Conservation (phyloP, 2,888 invertebrate genomes). For the Amiota minor region DNA sequence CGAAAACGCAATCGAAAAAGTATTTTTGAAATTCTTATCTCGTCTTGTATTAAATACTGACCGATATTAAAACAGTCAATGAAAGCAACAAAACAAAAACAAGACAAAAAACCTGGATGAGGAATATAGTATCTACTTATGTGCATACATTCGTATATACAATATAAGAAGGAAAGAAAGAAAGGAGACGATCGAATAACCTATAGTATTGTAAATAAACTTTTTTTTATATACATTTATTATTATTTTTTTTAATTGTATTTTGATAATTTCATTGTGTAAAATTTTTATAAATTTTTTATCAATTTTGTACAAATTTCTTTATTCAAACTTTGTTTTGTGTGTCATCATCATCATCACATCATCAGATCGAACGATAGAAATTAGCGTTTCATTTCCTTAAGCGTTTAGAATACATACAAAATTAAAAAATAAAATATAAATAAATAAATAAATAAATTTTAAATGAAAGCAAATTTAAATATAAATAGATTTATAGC, state of each 20-base stretch:
- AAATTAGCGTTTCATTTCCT: no score
- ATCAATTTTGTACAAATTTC: no score
- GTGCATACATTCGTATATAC: not conserved
- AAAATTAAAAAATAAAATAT: slow-evolving; percentile 4
- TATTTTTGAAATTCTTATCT: slow-evolving; percentile 67
- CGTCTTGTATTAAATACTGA: slow-evolving; percentile 47
- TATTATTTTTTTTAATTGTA: no score
- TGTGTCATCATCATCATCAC: not conserved
- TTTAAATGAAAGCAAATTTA: slow-evolving; percentile 24
- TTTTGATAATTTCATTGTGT: slow-evolving; percentile 25
- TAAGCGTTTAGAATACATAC: not conserved
- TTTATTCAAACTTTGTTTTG: not conserved
- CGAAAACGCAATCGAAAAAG: slow-evolving; percentile 57
- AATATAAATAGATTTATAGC: slow-evolving; percentile 28
- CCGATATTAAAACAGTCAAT: slow-evolving; percentile 40
- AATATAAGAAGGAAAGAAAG: not conserved
- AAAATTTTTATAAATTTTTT: not conserved
- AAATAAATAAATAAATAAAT: not conserved
- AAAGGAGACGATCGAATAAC: no score
- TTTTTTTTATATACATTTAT: no score
- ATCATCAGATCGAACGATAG: no score
- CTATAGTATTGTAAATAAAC: no score
- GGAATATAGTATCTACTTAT: not conserved
- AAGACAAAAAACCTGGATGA: not conserved
- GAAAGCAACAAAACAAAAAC: no score